These are phyloP conservation scores for Tiliacea aurago DNA, from an alignment of 2,888 invertebrate genomes.

Conservation along the genomic window DNA sequence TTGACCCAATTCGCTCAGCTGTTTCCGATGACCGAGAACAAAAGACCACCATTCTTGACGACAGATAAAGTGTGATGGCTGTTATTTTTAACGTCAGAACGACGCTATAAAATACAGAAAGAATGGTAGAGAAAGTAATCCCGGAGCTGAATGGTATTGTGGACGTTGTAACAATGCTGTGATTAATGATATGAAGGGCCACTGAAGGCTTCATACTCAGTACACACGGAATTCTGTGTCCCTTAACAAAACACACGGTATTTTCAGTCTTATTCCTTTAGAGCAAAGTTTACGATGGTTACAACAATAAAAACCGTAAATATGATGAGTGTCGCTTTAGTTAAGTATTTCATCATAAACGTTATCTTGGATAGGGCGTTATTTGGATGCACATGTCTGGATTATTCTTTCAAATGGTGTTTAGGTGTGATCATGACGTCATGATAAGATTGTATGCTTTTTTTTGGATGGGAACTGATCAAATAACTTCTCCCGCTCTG, in stretches of 20 bases:
- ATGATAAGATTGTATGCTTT: not conserved
- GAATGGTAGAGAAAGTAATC: constrained; percentile 64
- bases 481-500: too few species aligned
- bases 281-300: constrained; percentile 37
- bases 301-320: constrained; percentile 35
- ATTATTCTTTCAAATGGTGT: constrained; percentile 2
- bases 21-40: constrained; percentile 67
- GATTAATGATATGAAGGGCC: constrained; percentile 71
- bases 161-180: constrained; percentile 71
- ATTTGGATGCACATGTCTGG: constrained; percentile 12
- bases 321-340: constrained; percentile 30
- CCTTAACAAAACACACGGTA: constrained; percentile 47
- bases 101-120: constrained; percentile 66
- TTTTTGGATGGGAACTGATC: too few species aligned
- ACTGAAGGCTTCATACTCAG: constrained; percentile 59
- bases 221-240: constrained; percentile 38
- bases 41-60: constrained; percentile 61
- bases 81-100: constrained; percentile 67
- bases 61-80: constrained; percentile 60
- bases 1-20: constrained; percentile 56
- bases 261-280: constrained; percentile 55
- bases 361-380: constrained; percentile 22
- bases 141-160: constrained; percentile 67
- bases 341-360: constrained; percentile 28
- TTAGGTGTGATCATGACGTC: not conserved